Conservation (phyloP, 1,140 invertebrate genomes). For the Pseudomyrmex sp. region DNA sequence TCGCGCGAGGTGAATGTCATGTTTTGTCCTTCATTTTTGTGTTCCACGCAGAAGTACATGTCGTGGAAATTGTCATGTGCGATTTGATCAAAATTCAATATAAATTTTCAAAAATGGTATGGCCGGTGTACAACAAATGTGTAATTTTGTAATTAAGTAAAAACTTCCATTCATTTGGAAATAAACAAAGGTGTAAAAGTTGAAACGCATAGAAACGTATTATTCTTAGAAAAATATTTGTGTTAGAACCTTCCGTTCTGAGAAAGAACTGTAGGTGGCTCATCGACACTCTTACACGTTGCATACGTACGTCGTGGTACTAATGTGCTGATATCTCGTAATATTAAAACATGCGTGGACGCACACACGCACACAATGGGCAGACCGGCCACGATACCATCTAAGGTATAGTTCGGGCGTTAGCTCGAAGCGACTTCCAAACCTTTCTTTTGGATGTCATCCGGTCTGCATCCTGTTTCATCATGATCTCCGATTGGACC, state of each 20-base stretch:
- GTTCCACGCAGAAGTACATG: neutral
- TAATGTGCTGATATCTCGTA: slow-evolving; percentile 29
- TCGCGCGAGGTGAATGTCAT: slow-evolving; percentile 56
- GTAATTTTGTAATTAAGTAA: too few species aligned
- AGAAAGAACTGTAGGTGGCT: neutral
- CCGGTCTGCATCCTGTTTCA: slow-evolving; percentile 9
- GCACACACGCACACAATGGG: slow-evolving; percentile 15
- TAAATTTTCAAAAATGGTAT: neutral
- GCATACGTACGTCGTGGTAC: neutral
- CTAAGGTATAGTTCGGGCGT: slow-evolving; percentile 47
- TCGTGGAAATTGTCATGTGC: neutral
- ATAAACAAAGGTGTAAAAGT: neutral
- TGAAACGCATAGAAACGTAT: neutral
- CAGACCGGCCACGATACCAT: slow-evolving; percentile 49
- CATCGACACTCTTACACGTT: neutral
- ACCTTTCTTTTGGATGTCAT: slow-evolving; percentile 24
- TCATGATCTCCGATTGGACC: neutral
- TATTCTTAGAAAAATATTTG: neutral
- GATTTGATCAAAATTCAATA: too few species aligned
- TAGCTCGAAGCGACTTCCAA: slow-evolving; percentile 32
- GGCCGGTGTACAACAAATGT: too few species aligned
- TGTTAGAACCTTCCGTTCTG: neutral
- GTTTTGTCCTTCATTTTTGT: slow-evolving; percentile 52
- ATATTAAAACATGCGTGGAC: slow-evolving; percentile 45
- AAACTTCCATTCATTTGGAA: too few species aligned